Evolutionary conservation across 2,113 vertebrate genomes (phyloP).

Genomic region (Setophaga petechia): DNA sequence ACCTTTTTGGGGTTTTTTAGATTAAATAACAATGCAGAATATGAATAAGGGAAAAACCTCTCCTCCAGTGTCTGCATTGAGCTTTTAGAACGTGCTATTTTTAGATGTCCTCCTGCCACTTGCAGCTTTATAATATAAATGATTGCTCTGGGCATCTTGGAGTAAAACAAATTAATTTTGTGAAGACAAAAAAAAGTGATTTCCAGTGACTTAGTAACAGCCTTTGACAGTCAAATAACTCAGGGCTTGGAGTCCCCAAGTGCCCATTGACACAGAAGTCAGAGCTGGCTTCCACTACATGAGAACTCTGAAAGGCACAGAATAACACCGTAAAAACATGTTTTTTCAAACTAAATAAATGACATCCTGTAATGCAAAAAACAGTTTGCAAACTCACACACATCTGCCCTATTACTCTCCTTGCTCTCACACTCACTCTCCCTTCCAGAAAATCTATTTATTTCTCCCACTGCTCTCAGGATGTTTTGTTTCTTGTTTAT

Average conservation of each 20-base stretch:
- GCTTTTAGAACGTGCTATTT: constrained; percentile 18
- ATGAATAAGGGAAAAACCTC: background rate
- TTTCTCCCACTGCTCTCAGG: constrained; percentile 54
- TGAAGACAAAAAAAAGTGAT: background rate
- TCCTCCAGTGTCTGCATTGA: background rate
- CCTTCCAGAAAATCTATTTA: constrained; percentile 58
- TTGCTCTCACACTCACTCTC: constrained; percentile 36
- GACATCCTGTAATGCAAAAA: constrained; percentile 67
- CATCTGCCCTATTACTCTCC: constrained; percentile 34
- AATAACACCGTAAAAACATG: constrained; percentile 21
- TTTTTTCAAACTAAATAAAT: constrained; percentile 58
- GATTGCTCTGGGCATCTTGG: constrained; percentile 1
- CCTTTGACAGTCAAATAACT: constrained; percentile 50
- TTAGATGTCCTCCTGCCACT: constrained; percentile 27
- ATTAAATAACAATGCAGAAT: background rate
- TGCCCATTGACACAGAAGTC: constrained; percentile 55
- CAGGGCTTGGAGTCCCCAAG: background rate
- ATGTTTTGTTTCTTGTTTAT: constrained; percentile 65
- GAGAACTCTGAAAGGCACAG: constrained; percentile 34
- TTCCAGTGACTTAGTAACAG: constrained; percentile 19
- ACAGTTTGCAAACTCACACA: background rate
- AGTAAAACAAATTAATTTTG: constrained; percentile 45
- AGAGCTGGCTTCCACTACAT: constrained; percentile 9
- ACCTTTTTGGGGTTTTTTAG: background rate
- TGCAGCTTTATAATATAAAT: constrained; percentile 19